Base-by-base conservation (phyloP, 2,888 invertebrate species). In the Timema podura region DNA sequence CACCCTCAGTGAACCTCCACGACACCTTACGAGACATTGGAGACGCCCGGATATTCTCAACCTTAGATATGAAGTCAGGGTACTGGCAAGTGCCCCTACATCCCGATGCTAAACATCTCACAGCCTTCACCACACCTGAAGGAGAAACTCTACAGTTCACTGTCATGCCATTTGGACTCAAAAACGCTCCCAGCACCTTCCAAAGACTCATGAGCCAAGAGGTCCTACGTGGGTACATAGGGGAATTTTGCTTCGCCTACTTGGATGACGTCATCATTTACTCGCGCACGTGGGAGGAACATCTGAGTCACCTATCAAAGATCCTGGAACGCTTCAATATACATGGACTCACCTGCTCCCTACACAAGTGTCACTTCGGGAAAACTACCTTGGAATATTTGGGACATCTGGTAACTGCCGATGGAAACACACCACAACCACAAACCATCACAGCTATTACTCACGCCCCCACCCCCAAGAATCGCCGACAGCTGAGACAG, bases 101-200 rank as follows among this genome's bases (percentile, higher is more conserved):
- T 30, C 57, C 7, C 1, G 6, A 57, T n/a, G 13, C 15, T 2
- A 13, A 30, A 13, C 10, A 0, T 7, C n/a, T 16, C 15, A 57
- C 57, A 7, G 13, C 13, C 57, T 57, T 57, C 13, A 57, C 57
- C 8, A 30, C 7, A 9, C 57, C 57, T n/a, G 57, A 57, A 16
- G 57, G 13, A 9, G 8, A 30, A 10, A 5, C 15, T 5, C 16
- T 10, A 9, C 57, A 57, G 57, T 57, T 57, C 2, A 16, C 15
- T 6, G 13, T 30, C 13, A 57, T 84, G 16, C 64, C 64, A 8
- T 64, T 64, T n/a, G 64, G 64, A 7, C 16, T 64, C 6, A 46
- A 30, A n/a, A 9, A 15, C 64, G 64, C 64, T 1, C 64, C 64
- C 16, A 45, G 30, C 30, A 64, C 64, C 15, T 64, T 64, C 16